These are phyloP conservation scores for Aphis craccivora DNA, from an alignment of 1,140 invertebrate species.

Conservation along the genomic window DNA sequence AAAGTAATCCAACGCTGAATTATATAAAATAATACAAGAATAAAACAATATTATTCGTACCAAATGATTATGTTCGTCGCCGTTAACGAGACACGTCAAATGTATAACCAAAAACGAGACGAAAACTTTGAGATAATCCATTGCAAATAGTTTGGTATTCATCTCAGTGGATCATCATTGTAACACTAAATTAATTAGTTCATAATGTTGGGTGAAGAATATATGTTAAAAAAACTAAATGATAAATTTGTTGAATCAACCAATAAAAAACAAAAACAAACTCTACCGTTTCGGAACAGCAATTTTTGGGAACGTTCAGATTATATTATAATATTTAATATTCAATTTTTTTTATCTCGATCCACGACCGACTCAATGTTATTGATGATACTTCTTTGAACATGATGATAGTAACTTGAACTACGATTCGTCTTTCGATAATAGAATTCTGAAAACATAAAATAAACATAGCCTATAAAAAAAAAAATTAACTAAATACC, in stretches of 20 bases:
- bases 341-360: not conserved
- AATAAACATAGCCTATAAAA: not conserved
- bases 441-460: not conserved
- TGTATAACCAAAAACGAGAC: not conserved
- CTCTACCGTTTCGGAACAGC: not conserved
- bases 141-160: not conserved
- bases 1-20: not conserved
- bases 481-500: not conserved
- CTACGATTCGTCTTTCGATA: not conserved
- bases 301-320: not conserved
- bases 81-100: conserved; percentile 33
- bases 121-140: conserved; percentile 32
- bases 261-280: not conserved
- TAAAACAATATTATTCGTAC: not conserved
- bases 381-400: not conserved
- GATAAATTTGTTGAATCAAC: not conserved
- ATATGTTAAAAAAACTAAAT: not conserved
- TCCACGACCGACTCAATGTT: not conserved
- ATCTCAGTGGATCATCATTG: conserved; percentile 21
- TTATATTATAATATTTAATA: not conserved
- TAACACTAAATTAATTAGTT: not conserved
- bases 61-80: conserved; percentile 50
- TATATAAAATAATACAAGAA: not conserved
- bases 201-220: not conserved
- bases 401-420: not conserved